Base-by-base conservation (phyloP, 2,888 invertebrate genomes). In the Patella caerulea region DNA sequence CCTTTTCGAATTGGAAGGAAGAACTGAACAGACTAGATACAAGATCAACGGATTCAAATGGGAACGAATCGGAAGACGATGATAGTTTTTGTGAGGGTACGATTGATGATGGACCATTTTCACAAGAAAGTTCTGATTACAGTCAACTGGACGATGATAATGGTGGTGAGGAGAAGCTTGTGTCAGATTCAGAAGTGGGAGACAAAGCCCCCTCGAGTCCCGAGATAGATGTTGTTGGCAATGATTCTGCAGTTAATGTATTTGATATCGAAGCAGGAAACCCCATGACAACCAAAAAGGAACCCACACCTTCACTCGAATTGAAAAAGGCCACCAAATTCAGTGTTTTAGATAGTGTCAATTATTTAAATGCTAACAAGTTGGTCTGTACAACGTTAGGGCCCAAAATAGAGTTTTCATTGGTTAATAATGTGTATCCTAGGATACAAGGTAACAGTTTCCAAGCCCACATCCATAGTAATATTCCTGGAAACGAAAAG, bases 1-100 rank as follows among this genome's bases (percentile, higher is more conserved):
- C 84, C 24, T 69, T 70, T 34, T 56, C 74, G 45, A 52, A 74
- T 45, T 78, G 78, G 78, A 55, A 45, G 34, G 80, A 78, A 24
- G 78, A 79, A 55, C 72, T 76, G 54, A n/a, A 72, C 3, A 17
- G 29, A 7, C 45, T 70, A 5, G 24, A 65, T 14, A 53, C 45
- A 2, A n/a, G 70, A 24, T 12, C 29, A 2, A 76, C 73, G 59
- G 76, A 76, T 17, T 65, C 69, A 9, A 52, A 76, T 14, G 54
- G 34, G 15, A 29, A 45, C 14, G 76, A 73, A 24, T 19, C 34
- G 9, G 65, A 76, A 69, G 53, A 69, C 3, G 52, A n/a, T 24
- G 29, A 5, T 9, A 45, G 45, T 7, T 45, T 45, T 45, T 65
- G 65, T 24, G 24, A 24, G 2, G 65, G 65, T 24, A 24, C 65